Evolutionary conservation across 1,140 invertebrate species (phyloP), one percentile per base, ranked within the genome.

Genomic region (Drosophila grimshawi): DNA sequence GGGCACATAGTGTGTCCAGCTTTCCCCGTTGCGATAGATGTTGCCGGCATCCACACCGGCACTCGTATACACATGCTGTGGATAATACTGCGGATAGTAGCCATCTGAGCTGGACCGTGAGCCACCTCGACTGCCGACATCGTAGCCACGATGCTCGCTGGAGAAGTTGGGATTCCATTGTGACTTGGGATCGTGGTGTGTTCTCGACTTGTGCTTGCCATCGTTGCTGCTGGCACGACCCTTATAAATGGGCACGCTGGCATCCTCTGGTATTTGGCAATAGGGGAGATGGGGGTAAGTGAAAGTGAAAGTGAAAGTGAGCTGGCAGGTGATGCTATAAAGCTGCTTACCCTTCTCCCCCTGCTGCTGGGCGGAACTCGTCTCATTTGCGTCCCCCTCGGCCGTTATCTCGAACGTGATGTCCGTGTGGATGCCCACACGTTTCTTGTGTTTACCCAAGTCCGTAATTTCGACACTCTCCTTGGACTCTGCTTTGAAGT

Each of bases 331-430:
- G 29, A 19, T 11, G 6, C 0, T 11, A 27, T 39, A 39, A n/a
- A 48, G n/a, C 4, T 70, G 19, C 65, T 80, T 72, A 92, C 91
- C 91, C 77, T 92, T 91, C 65, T 92, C 91, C 19, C 68, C 81
- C 29, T 80, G 80, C 66, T 85, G 77, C 49, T 92, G 86, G 3
- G 78, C 80, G 4, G 91, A 85, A 46, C 86, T 92, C n/a, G 91
- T 92, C 51, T 81, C 90, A 73, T 92, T 92, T 39, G 70, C 81
- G 19, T 91, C 86, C 46, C 86, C 80, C 56, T 92, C 90, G 49
- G 90, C 82, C 33, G 91, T 91, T 49, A 92, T 92, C 57, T 92
- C 92, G 74, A 92, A 92, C 73, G 92, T 92, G 65, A 92, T 92
- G 72, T 92, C 92, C 11, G 92, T 92, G 65, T 92, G 92, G 66